Evolutionary conservation across 2,113 vertebrate species (phyloP), one percentile per base, ranked within the genome.

Genomic region (Podocnemis expansa): DNA sequence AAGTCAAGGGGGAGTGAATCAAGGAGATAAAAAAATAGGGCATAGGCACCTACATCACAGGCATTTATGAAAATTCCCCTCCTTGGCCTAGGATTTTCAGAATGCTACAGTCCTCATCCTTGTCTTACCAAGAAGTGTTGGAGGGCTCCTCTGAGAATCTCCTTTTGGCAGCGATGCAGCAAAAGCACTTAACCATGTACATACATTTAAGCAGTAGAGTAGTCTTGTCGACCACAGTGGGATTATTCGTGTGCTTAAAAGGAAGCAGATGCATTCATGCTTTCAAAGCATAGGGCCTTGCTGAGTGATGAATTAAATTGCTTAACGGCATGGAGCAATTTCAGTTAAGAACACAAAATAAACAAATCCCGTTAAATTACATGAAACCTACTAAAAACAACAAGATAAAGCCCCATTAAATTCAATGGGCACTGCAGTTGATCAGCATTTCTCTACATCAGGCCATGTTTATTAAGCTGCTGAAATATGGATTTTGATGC

Each of bases 371-470:
- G 12, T 27, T 45, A 27, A 29, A 76, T 7, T 76, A 41, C 41
- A 45, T 45, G 13, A 76, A 45, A 45, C 73, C 43, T 43, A 27
- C 41, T 45, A 45, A 45, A 38, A 70, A 70, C 38, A 45, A 24
- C 24, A 43, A 75, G 70, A 25, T 75, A 45, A 45, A 43, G 10
- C 43, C 43, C 24, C 22, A 27, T 16, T 76, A 25, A 27, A 45
- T 76, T 27, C 58, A 60, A 83, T 73, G 1, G 1, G 12, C 55
- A 80, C 94, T 29, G 76, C 85, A 52, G 90, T 47, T 87, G 63
- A 76, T 54, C 38, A 2, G 0, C 58, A 1, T 1, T 85, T 4
- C 63, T 14, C 80, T 83, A 25, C 38, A 1, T 1, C 0, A 13
- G 52, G 34, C 25, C 86, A 4, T 0, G 1, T 67, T 67, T 67